Base-by-base conservation (phyloP, 2,888 invertebrate species). In the Lydus trimaculatus region DNA sequence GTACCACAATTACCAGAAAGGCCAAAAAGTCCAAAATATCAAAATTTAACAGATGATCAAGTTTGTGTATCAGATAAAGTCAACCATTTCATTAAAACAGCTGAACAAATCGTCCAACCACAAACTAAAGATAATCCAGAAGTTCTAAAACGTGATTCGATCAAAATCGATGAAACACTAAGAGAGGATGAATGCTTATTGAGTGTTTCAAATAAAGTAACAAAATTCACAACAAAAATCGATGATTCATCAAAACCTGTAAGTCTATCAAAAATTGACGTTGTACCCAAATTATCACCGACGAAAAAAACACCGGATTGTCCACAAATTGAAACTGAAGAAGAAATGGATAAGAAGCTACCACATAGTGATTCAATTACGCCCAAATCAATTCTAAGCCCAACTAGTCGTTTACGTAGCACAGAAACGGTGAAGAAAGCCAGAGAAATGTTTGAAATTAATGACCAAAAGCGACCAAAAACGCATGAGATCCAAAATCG, bases 351-450 rank as follows among this genome's bases (percentile, higher is more conserved):
- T 58, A 74, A 31, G n/a, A 56, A 28, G 28, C 23, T 5, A 43
- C 72, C 39, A 60, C 70, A 56, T 25, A 70, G 36, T 31, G 58
- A 56, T 17, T 15, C 64, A 28, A 48, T 36, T 15, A 65, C 43
- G 17, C 70, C 78, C 15, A 83, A 79, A 73, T 73, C 73, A 2
- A 75, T 81, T 61, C 65, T 83, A 33, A 84, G 83, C 65, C 73
- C 83, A 75, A 70, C 79, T 17, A 79, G 82, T 23, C 76, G 82
- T 23, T 77, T 89, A 31, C 87, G 89, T 61, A 89, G 88, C 74
- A 89, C 88, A 59, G 91, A 91, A 75, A 90, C 90, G n/a, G 90
- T 92, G 0, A 89, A 90, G 62, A 90, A 90, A 83, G 92, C 92
- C 0, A 92, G 91, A 82, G 90, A 89, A 52, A 81, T 92, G 43